Evolutionary conservation across 2,113 vertebrate genomes (phyloP).

Genomic region (Dendropsophus ebraccatus): DNA sequence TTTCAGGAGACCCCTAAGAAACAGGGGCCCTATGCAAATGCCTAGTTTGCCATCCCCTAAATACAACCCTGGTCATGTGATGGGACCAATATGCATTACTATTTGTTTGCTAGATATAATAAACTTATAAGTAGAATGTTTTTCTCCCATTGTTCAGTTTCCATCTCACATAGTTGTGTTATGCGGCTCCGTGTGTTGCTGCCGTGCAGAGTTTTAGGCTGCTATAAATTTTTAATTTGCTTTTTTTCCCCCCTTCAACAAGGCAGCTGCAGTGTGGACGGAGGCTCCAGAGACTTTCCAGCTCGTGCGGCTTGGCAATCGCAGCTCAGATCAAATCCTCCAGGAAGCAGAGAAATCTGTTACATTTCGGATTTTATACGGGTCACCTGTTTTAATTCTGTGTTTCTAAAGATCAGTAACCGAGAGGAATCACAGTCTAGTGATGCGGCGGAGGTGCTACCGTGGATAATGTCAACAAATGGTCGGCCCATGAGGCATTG

Average conservation of each 20-base stretch:
- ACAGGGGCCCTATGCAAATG: no score
- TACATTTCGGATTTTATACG: conserved; percentile 14
- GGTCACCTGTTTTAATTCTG: background rate
- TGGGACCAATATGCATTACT: no score
- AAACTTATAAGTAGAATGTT: no score
- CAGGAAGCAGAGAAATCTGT: conserved; percentile 45
- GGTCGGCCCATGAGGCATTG: background rate
- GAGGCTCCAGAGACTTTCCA: conserved; percentile 29
- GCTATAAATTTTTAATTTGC: conserved; percentile 33
- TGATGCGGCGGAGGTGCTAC: background rate
- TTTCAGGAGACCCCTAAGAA: no score
- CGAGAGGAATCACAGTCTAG: background rate
- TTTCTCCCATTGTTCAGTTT: no score
- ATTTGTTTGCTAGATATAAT: no score
- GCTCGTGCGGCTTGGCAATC: conserved; percentile 37
- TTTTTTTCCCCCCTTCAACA: background rate
- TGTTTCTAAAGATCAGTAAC: background rate
- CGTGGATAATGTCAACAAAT: background rate
- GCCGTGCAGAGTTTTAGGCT: background rate
- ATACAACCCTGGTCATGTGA: no score
- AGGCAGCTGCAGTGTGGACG: conserved; percentile 26
- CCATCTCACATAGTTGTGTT: background rate
- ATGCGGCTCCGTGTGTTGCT: conserved; percentile 1
- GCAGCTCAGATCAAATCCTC: conserved; percentile 20
- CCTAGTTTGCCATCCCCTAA: no score